phyloP scores from a whole-genome alignment of 2,113 vertebrate genomes.

The Platycercus adscitus region DNA sequence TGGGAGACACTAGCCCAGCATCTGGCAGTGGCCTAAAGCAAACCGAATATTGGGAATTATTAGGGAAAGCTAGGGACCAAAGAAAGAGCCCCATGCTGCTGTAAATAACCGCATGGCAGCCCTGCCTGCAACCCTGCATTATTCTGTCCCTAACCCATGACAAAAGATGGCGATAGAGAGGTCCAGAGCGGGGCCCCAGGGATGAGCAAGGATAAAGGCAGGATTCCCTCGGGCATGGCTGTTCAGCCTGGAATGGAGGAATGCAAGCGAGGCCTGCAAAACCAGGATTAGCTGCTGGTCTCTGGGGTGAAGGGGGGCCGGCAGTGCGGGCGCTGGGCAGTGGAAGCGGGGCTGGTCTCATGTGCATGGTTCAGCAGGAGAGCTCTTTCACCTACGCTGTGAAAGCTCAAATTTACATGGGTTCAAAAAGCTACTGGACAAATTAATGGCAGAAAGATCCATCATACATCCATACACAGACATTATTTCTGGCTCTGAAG shows the following conservation, averaged over 20 bases:
- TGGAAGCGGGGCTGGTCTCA: background rate
- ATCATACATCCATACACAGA: background rate
- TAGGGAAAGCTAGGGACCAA: background rate
- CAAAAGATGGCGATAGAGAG: accelerated
- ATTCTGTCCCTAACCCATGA: background rate
- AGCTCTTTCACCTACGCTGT: background rate
- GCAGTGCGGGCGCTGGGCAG: background rate
- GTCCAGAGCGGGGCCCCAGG: background rate
- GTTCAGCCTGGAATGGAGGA: background rate
- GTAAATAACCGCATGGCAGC: background rate
- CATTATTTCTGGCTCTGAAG: constrained; percentile 36
- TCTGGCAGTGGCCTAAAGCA: background rate
- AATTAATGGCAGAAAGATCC: constrained; percentile 39
- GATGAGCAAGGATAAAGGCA: background rate
- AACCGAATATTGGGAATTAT: background rate
- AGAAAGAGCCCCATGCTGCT: background rate
- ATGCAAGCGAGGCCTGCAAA: background rate
- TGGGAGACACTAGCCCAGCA: background rate
- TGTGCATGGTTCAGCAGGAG: accelerated
- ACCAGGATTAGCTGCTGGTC: background rate
- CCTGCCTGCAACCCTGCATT: background rate
- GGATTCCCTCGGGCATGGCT: background rate
- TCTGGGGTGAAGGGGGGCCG: background rate
- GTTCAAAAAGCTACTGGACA: constrained; percentile 16
- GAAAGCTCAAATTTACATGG: constrained; percentile 14